Conservation (phyloP, 1,140 invertebrate genomes). For the Pogonus chalceus region DNA sequence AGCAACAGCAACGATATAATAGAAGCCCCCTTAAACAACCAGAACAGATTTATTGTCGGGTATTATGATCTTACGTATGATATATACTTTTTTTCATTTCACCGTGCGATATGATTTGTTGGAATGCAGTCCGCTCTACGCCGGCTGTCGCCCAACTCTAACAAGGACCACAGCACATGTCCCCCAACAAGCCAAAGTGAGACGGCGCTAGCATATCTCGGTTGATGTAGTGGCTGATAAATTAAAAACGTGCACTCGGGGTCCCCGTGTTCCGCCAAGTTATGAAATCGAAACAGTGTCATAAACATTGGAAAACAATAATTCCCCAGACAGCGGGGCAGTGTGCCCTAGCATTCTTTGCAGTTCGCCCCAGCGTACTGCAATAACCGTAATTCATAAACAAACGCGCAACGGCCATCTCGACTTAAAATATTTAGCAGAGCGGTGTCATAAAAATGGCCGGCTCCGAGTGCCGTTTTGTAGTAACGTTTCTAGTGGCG, state of each 20-base stretch:
- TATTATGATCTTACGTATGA: constrained; percentile 6
- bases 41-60: constrained; percentile 7
- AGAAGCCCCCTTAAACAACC: constrained; percentile 1
- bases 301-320: constrained; percentile 43
- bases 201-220: background rate
- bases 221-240: constrained; percentile 39
- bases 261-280: constrained; percentile 28
- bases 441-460: background rate
- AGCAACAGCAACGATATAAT: background rate
- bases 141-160: background rate
- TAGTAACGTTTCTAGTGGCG: background rate
- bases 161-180: background rate
- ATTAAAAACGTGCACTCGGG: constrained; percentile 38
- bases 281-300: constrained; percentile 41
- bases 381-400: constrained; percentile 5
- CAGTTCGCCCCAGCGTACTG: background rate
- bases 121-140: background rate
- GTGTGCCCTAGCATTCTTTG: constrained; percentile 17
- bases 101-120: background rate
- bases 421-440: constrained; percentile 2
- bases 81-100: constrained; percentile 8
- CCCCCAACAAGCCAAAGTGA: background rate
- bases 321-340: constrained; percentile 27
- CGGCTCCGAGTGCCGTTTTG: background rate
- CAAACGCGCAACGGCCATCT: background rate